Conservation (phyloP, 2,888 invertebrate species). For the Trachelus tabidus region DNA sequence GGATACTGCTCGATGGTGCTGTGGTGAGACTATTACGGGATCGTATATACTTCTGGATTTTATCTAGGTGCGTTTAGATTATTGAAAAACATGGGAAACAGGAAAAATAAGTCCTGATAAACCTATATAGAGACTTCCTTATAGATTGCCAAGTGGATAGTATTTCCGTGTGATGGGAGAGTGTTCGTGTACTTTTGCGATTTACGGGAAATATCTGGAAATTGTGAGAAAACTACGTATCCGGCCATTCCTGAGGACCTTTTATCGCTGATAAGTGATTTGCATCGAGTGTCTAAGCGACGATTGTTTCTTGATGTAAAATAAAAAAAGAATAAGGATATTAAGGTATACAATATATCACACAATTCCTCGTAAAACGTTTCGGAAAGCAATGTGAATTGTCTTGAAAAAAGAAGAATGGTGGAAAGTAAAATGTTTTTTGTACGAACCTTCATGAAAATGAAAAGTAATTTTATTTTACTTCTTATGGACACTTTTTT, state of each 20-base stretch:
- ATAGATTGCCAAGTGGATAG: neutral
- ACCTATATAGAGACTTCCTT: neutral
- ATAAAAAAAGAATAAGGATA: neutral
- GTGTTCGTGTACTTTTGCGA: neutral
- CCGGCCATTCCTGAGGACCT: neutral
- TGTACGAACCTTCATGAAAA: neutral
- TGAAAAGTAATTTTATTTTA: neutral
- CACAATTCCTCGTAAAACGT: neutral
- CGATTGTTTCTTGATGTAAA: neutral
- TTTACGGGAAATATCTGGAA: neutral
- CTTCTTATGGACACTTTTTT: conserved; percentile 8
- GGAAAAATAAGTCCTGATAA: neutral
- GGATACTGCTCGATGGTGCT: neutral
- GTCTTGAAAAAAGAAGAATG: neutral
- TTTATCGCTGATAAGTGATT: neutral
- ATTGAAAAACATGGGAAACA: neutral
- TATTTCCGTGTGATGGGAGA: neutral
- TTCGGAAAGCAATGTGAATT: neutral
- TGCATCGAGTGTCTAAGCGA: neutral
- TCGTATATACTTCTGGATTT: neutral
- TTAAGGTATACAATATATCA: neutral
- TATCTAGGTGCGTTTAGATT: neutral
- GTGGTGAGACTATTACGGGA: neutral
- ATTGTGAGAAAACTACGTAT: neutral
- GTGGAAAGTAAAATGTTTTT: neutral